phyloP scores from a whole-genome alignment of 2,797 vertebrate genomes.

The Micrastur ruficollis region DNA sequence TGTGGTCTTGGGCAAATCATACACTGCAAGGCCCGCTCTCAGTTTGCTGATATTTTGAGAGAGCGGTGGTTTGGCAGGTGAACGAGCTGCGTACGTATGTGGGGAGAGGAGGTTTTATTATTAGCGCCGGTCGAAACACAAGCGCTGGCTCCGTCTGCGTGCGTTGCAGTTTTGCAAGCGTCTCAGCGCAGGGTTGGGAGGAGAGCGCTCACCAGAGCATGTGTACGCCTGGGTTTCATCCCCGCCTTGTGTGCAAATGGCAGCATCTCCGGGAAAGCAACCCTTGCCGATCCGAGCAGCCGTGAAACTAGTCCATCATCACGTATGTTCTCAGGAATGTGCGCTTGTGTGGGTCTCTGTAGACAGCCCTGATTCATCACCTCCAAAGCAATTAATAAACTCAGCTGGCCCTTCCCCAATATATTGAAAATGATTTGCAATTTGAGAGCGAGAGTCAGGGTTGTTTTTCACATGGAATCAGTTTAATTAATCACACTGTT shows the following conservation, averaged over 20 bases:
- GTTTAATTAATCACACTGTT: constrained; percentile 99
- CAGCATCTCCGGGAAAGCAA: background rate
- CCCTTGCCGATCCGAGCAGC: background rate
- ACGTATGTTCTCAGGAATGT: constrained; percentile 52
- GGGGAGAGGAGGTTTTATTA: constrained; percentile 52
- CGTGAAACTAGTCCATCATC: constrained; percentile 36
- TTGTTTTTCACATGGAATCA: constrained; percentile 97
- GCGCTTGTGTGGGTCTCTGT: constrained; percentile 50
- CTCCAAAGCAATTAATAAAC: constrained; percentile 70
- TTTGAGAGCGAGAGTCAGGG: constrained; percentile 73
- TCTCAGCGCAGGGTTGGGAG: background rate
- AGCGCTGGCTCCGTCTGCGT: background rate
- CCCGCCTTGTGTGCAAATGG: constrained; percentile 8
- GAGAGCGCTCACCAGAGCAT: background rate
- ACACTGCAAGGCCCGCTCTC: background rate
- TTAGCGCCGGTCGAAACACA: background rate
- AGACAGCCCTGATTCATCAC: constrained; percentile 70
- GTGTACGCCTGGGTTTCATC: background rate
- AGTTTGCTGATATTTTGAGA: constrained; percentile 54
- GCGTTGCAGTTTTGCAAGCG: background rate
- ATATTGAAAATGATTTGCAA: constrained; percentile 77
- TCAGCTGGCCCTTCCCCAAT: constrained; percentile 59
- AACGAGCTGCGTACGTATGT: background rate
- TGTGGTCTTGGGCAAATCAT: constrained; percentile 63
- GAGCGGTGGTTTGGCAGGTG: constrained; percentile 62